Percentiles rank a stretch among this genome's conserved stretches.
Conservation (phyloP, 1,140 invertebrate genomes). For the Prorops nasuta region DNA sequence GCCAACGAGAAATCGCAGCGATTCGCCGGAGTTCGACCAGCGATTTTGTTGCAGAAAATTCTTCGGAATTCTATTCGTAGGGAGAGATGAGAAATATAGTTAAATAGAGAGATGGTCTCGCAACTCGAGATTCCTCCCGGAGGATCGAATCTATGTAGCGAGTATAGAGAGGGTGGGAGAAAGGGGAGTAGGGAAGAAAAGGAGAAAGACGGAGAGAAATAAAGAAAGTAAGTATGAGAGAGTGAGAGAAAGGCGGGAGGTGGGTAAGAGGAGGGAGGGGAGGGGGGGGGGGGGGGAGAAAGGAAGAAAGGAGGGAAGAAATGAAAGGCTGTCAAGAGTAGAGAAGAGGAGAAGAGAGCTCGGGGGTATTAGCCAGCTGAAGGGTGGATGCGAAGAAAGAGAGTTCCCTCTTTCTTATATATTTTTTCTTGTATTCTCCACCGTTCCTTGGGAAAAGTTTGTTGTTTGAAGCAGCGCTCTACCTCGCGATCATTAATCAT, state of each 20-base stretch:
- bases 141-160: too few relatives aligned
- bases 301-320: constrained; percentile 26
- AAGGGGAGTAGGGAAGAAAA: constrained; percentile 14
- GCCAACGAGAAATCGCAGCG: too few relatives aligned
- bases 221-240: constrained; percentile 8
- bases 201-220: background rate
- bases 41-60: too few relatives aligned
- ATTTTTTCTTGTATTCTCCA: constrained; percentile 58
- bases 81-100: too few relatives aligned
- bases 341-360: constrained; percentile 39
- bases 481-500: constrained; percentile 64
- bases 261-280: background rate
- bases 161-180: background rate
- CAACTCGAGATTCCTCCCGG: background rate
- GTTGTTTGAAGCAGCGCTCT: constrained; percentile 63
- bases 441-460: constrained; percentile 64
- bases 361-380: constrained; percentile 53
- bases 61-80: too few relatives aligned
- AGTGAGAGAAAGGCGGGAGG: constrained; percentile 20
- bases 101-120: too few relatives aligned
- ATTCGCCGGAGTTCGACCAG: background rate
- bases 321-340: constrained; percentile 32
- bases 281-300: background rate
- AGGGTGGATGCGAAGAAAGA: constrained; percentile 59
- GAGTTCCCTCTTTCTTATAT: constrained; percentile 61